Percentiles rank a stretch among this genome's conserved stretches.
Conservation (phyloP, 2,888 invertebrate species). For the Macrophya alboannulata region DNA sequence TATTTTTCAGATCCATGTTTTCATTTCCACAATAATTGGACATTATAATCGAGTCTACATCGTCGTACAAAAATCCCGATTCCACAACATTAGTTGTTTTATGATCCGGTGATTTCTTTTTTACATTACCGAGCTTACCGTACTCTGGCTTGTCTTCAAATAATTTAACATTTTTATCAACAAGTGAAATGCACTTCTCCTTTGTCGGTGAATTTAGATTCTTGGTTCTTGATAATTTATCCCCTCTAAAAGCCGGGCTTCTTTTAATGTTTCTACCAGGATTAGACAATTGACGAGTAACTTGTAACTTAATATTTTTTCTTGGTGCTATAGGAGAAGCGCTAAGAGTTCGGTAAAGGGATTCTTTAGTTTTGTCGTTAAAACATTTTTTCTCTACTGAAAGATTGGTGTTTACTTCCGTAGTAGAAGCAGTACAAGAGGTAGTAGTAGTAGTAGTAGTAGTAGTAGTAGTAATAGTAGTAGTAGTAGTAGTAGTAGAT, state of each 20-base stretch:
- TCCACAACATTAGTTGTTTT: neutral
- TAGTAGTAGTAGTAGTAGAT: conserved; percentile 77
- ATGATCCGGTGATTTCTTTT: conserved; percentile 61
- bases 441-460: conserved; percentile 73
- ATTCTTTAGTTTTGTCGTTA: conserved; percentile 72
- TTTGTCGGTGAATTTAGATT: conserved; percentile 65
- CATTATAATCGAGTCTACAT: conserved; percentile 33
- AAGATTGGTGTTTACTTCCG: neutral
- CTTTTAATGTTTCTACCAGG: conserved; percentile 83
- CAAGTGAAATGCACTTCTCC: conserved; percentile 63
- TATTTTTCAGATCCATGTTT: conserved; percentile 14
- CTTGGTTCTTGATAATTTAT: conserved; percentile 71
- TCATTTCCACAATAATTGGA: neutral
- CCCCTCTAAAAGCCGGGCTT: conserved; percentile 83
- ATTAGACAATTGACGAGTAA: conserved; percentile 81
- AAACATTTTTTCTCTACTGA: conserved; percentile 54
- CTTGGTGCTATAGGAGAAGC: conserved; percentile 47
- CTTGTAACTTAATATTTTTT: conserved; percentile 68
- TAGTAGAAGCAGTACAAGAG: too few species aligned
- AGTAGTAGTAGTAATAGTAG: conserved; percentile 37
- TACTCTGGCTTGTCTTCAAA: conserved; percentile 67
- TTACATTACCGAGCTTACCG: conserved; percentile 62
- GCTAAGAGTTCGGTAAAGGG: conserved; percentile 45
- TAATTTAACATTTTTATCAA: conserved; percentile 65
- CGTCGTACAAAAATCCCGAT: conserved; percentile 30